Conservation (phyloP, 1,140 invertebrate genomes). For the Diorhabda elongata region DNA sequence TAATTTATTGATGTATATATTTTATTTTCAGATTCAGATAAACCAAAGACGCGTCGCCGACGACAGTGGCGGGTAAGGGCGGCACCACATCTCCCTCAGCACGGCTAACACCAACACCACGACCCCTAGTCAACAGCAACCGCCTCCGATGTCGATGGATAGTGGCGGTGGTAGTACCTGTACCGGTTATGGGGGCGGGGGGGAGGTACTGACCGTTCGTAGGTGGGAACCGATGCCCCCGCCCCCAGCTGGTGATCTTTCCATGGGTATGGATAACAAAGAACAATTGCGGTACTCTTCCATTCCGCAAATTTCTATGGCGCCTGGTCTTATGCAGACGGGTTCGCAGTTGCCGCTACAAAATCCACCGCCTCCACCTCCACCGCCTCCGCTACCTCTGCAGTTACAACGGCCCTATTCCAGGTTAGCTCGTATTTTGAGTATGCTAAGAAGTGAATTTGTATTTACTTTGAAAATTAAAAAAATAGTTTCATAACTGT, state of each 20-base stretch:
- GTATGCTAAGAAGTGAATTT: too few relatives aligned
- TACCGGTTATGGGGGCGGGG: slow-evolving; percentile 53
- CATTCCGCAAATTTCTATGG: slow-evolving; percentile 48
- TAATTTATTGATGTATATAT: background rate
- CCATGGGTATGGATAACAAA: slow-evolving; percentile 46
- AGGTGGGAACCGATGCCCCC: slow-evolving; percentile 54
- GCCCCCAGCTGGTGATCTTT: slow-evolving; percentile 41
- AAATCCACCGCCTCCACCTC: slow-evolving; percentile 44
- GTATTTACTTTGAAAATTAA: too few relatives aligned
- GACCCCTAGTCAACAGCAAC: slow-evolving; percentile 39
- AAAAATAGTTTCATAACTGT: too few relatives aligned
- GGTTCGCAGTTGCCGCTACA: slow-evolving; percentile 37
- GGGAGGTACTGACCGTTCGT: slow-evolving; percentile 54
- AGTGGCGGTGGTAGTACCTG: slow-evolving; percentile 49
- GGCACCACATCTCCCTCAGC: slow-evolving; percentile 34
- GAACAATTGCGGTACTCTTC: slow-evolving; percentile 52
- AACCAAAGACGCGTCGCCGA: slow-evolving; percentile 26
- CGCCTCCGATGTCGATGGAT: slow-evolving; percentile 53
- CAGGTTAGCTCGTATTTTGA: background rate
- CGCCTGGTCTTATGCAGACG: slow-evolving; percentile 16
- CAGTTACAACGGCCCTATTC: slow-evolving; percentile 69
- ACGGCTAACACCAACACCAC: slow-evolving; percentile 34
- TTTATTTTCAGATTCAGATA: slow-evolving; percentile 40
- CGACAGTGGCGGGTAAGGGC: slow-evolving; percentile 38
- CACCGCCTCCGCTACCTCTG: slow-evolving; percentile 55